Percentiles rank a stretch among this genome's conserved stretches.
phyloP scores from a whole-genome alignment of 64 coral and sea anemone genomes.

The Acropora yongei region DNA sequence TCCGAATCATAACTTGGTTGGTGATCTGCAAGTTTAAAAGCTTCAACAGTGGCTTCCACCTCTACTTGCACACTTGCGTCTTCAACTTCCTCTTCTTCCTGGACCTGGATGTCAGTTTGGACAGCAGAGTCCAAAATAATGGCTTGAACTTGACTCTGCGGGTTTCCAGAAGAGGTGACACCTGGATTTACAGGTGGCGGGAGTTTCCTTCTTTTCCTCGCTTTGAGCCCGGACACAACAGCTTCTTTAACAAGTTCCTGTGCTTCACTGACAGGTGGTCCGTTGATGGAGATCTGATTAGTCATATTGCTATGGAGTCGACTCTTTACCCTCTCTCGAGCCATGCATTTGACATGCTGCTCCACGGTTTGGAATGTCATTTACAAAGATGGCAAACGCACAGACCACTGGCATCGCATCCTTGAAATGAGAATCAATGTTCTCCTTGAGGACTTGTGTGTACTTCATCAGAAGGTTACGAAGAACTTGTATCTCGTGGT shows the following conservation, averaged over 20 bases:
- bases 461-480: conserved; percentile 49
- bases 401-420: conserved; percentile 28
- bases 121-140: conserved; percentile 55
- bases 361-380: conserved; percentile 27
- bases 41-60: conserved; percentile 51
- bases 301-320: background rate
- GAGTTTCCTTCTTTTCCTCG: conserved; percentile 19
- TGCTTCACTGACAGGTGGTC: background rate
- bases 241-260: conserved; percentile 15
- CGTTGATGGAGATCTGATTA: background rate
- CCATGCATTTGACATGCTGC: background rate
- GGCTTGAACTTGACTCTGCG: conserved; percentile 31
- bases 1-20: conserved; percentile 25
- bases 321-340: conserved; percentile 17
- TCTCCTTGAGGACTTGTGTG: background rate
- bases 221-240: conserved; percentile 31
- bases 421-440: background rate
- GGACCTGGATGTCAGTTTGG: conserved; percentile 29
- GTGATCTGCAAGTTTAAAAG: conserved; percentile 45
- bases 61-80: conserved; percentile 42
- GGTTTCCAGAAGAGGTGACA: conserved; percentile 1
- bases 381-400: conserved; percentile 31
- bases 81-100: conserved; percentile 44
- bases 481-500: conserved; percentile 29
- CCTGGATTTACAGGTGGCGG: conserved; percentile 19